Evolutionary conservation across 2,113 vertebrate species (phyloP).

Genomic region (Sisor rabdophorus): DNA sequence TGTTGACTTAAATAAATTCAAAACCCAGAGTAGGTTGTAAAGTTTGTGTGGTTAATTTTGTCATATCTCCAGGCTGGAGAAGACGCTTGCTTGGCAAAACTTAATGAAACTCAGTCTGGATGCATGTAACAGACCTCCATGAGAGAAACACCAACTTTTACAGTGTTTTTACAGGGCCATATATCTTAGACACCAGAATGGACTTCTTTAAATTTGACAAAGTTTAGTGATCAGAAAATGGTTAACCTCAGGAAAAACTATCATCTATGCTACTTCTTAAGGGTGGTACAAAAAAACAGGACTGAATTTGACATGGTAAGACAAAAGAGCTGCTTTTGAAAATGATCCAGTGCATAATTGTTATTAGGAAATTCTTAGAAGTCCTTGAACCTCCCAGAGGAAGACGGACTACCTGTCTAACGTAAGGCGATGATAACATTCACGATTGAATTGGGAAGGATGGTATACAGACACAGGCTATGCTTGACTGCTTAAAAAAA

Average conservation of each 20-base stretch:
- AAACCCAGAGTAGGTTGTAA: neutral
- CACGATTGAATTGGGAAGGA: too few species aligned
- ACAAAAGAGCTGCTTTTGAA: too few species aligned
- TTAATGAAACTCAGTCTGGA: constrained; percentile 40
- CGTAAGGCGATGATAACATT: too few species aligned
- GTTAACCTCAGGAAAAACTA: neutral
- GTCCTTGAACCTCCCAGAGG: too few species aligned
- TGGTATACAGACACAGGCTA: too few species aligned
- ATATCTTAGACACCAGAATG: constrained; percentile 8
- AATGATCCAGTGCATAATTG: constrained; percentile 17
- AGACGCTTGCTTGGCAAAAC: constrained; percentile 29
- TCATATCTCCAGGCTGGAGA: constrained; percentile 31
- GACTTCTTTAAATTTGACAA: neutral
- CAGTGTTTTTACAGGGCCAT: constrained; percentile 5
- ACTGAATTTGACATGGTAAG: constrained; percentile 18
- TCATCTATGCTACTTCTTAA: neutral
- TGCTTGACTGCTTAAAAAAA: too few species aligned
- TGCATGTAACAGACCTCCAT: constrained; percentile 38
- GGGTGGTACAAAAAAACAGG: neutral
- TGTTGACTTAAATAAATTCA: constrained; percentile 21
- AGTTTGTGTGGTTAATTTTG: constrained; percentile 27
- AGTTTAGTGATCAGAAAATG: neutral
- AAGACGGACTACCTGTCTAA: too few species aligned
- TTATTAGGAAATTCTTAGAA: neutral
- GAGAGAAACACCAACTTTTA: neutral